Conservation (phyloP, 2,797 vertebrate genomes). For the Falco biarmicus region DNA sequence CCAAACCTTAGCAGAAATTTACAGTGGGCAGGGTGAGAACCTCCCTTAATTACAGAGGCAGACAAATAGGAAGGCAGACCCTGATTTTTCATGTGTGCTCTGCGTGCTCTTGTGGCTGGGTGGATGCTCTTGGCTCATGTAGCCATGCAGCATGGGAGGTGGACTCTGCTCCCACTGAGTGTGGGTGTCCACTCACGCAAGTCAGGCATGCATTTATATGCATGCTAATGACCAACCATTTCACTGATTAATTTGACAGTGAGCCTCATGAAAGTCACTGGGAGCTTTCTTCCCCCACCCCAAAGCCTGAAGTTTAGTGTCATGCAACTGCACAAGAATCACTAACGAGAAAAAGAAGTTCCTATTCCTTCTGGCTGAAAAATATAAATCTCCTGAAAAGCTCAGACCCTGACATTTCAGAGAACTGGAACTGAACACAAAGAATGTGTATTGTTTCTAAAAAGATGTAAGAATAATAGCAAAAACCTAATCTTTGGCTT, state of each 20-base stretch:
- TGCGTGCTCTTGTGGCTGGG: not conserved
- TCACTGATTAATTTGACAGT: conserved; percentile 6
- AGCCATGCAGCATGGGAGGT: not conserved
- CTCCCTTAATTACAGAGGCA: not conserved
- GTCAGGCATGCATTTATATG: not conserved
- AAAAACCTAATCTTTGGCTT: not conserved
- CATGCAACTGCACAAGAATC: not conserved
- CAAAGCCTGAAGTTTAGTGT: not conserved
- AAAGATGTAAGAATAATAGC: conserved; percentile 21
- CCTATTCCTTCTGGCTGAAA: conserved; percentile 33
- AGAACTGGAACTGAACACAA: conserved; percentile 13
- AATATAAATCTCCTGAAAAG: conserved; percentile 51
- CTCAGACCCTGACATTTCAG: conserved; percentile 9
- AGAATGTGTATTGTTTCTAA: conserved; percentile 58
- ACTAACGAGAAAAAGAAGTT: not conserved
- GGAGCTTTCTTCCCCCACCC: not conserved
- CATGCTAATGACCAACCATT: not conserved
- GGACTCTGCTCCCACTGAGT: not conserved
- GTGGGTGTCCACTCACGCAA: not conserved
- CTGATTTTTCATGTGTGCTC: not conserved
- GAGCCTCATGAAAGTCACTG: fast-evolving
- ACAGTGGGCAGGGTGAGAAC: not conserved
- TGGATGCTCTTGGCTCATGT: not conserved
- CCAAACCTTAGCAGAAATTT: not conserved
- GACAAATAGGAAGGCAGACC: not conserved